Conservation (phyloP, 1,140 invertebrate species). For the Bombus cullumanus region DNA sequence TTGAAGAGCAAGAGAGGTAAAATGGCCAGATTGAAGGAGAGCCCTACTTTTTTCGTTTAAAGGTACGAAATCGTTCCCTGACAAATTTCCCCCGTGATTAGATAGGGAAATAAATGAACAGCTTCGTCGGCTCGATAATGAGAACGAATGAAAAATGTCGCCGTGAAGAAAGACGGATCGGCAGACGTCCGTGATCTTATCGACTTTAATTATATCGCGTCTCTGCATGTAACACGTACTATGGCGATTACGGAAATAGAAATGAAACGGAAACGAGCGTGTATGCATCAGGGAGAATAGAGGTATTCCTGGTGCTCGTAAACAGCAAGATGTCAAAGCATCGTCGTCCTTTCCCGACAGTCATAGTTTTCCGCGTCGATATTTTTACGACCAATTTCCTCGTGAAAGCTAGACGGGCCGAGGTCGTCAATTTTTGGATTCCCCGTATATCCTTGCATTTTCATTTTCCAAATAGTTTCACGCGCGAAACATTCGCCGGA, state of each 20-base stretch:
- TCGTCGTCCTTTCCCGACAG: neutral
- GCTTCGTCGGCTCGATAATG: neutral
- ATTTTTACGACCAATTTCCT: slow-evolving; percentile 54
- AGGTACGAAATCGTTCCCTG: slow-evolving; percentile 1
- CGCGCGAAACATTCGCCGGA: neutral
- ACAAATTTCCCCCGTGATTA: slow-evolving; percentile 38
- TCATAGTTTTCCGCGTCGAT: neutral
- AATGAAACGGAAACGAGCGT: neutral
- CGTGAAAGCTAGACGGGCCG: slow-evolving; percentile 34
- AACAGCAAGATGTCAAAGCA: slow-evolving; percentile 39
- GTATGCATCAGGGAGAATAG: neutral
- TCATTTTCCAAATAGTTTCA: slow-evolving; percentile 35
- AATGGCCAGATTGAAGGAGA: slow-evolving; percentile 38
- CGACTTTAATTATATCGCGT: slow-evolving; percentile 22
- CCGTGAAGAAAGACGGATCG: neutral
- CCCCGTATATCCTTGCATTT: neutral
- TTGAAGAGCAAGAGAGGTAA: neutral
- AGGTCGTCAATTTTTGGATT: slow-evolving; percentile 1
- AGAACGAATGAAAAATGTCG: slow-evolving; percentile 7
- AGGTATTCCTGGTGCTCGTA: slow-evolving; percentile 37
- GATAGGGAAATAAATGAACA: slow-evolving; percentile 41
- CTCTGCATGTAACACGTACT: neutral
- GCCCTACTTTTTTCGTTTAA: neutral
- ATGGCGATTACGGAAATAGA: no score
- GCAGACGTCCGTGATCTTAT: slow-evolving; percentile 5